Evolutionary conservation across 2,113 vertebrate species (phyloP).

Genomic region (Silurus asotus): DNA sequence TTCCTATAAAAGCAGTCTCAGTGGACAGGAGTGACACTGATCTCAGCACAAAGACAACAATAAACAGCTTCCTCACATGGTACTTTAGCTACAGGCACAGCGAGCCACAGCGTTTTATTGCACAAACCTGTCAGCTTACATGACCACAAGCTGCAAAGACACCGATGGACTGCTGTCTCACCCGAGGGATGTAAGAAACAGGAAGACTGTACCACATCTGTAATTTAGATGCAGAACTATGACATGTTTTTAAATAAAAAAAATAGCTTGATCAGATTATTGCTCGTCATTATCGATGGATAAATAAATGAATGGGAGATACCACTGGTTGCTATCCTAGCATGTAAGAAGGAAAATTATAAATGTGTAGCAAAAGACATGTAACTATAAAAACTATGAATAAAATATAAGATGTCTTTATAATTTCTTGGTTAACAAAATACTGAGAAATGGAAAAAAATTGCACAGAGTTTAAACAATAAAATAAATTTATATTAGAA

Average conservation of each 20-base stretch:
- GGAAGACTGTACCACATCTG: background rate
- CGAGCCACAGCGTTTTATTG: background rate
- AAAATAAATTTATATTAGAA: too few relatives aligned
- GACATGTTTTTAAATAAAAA: too few relatives aligned
- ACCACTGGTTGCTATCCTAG: background rate
- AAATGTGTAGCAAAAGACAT: background rate
- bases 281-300: background rate
- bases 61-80: slow-evolving; percentile 22
- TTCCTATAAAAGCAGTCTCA: slow-evolving; percentile 3
- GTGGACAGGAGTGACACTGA: background rate
- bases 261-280: background rate
- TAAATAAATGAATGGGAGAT: background rate
- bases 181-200: background rate
- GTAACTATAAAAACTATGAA: too few relatives aligned
- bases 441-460: too few relatives aligned
- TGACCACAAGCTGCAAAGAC: slow-evolving; percentile 3
- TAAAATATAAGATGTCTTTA: too few relatives aligned
- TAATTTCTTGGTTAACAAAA: too few relatives aligned
- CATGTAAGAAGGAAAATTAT: background rate
- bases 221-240: background rate
- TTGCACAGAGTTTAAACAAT: too few relatives aligned
- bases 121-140: slow-evolving; percentile 6
- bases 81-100: slow-evolving; percentile 26
- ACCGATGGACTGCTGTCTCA: slow-evolving; percentile 4
- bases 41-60: slow-evolving; percentile 14